phyloP scores from a whole-genome alignment of 1,140 invertebrate species.

The Geopemphigus sp. region DNA sequence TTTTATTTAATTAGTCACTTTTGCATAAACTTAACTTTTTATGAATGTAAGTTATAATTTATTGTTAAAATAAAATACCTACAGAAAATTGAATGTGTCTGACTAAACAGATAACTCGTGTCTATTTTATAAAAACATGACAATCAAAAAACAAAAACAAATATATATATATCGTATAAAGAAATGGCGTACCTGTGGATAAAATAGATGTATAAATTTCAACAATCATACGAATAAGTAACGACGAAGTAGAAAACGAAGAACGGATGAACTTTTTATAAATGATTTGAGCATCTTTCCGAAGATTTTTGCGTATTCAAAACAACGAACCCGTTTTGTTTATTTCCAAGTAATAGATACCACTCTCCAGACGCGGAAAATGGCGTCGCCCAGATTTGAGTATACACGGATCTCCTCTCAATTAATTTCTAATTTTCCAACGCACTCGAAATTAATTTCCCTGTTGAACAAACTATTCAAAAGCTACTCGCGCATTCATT shows the following conservation, averaged over 20 bases:
- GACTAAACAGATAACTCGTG: too few species aligned
- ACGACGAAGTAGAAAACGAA: not conserved
- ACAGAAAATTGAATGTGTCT: too few species aligned
- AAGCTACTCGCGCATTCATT: not conserved
- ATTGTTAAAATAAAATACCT: too few species aligned
- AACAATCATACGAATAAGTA: not conserved
- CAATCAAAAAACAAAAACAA: not conserved
- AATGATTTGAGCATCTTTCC: not conserved
- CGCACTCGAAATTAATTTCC: not conserved
- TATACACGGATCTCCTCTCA: slow-evolving; percentile 5
- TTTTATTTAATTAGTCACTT: too few species aligned
- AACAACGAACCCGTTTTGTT: slow-evolving; percentile 45
- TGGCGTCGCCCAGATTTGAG: slow-evolving; percentile 40
- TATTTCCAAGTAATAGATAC: slow-evolving; percentile 39
- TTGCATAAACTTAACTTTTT: too few species aligned
- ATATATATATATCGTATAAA: not conserved
- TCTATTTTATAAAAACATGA: too few species aligned
- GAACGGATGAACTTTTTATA: not conserved
- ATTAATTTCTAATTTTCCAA: not conserved
- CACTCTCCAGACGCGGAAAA: slow-evolving; percentile 39
- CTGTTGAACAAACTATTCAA: not conserved
- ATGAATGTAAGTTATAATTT: too few species aligned
- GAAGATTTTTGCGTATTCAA: slow-evolving; percentile 23
- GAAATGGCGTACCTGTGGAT: slow-evolving; percentile 32
- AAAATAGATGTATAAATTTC: not conserved